These are phyloP conservation scores for Pyralis farinalis DNA, from an alignment of 2,888 invertebrate species.

Conservation along the genomic window DNA sequence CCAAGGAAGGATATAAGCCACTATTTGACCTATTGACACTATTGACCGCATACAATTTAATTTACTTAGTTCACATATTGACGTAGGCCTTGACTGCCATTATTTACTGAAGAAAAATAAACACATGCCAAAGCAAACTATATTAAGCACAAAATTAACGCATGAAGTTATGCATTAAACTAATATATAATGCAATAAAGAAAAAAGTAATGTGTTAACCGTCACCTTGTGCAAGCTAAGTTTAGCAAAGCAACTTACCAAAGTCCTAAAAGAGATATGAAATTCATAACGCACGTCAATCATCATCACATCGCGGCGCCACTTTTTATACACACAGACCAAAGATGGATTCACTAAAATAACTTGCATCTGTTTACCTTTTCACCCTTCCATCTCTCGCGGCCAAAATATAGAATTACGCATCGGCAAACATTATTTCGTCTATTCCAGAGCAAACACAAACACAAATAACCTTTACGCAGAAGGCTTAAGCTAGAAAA, in stretches of 20 bases:
- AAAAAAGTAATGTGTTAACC: background rate
- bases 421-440: constrained; percentile 44
- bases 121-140: no score
- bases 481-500: constrained; percentile 35
- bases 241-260: constrained; percentile 10
- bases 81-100: no score
- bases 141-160: no score
- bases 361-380: constrained; percentile 72
- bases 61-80: no score
- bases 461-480: constrained; percentile 19
- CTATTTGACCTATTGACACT: no score
- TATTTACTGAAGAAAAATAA: no score
- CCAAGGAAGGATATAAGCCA: no score
- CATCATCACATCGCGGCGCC: constrained; percentile 60
- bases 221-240: background rate
- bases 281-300: constrained; percentile 66
- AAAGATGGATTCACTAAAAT: constrained; percentile 77
- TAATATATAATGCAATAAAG: no score
- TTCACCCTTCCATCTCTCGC: constrained; percentile 76
- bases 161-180: no score
- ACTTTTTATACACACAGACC: constrained; percentile 66
- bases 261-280: constrained; percentile 33
- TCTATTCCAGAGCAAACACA: constrained; percentile 17
- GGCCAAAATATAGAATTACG: constrained; percentile 78
- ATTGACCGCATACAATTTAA: no score